Conservation (phyloP, 2,888 invertebrate species). For the Microdon myrmicae region DNA sequence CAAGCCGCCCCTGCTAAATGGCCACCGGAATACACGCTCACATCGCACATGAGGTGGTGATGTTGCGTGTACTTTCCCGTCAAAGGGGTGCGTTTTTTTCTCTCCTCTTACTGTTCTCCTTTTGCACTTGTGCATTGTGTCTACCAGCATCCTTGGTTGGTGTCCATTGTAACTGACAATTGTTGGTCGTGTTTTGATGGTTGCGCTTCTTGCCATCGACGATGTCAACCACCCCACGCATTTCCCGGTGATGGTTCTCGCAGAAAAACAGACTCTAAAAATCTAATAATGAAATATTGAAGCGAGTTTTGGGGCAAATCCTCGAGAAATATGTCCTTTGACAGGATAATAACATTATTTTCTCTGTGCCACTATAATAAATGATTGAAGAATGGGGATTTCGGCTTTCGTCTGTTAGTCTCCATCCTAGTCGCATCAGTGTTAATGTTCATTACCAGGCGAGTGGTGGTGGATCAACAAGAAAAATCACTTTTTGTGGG, state of each 20-base stretch:
- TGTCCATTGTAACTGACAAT: constrained; percentile 19
- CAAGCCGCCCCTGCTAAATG: constrained; percentile 43
- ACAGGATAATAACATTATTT: constrained; percentile 52
- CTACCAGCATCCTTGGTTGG: background rate
- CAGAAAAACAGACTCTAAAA: constrained; percentile 28
- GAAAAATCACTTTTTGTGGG: constrained; percentile 48
- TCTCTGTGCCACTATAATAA: constrained; percentile 47
- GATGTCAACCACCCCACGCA: constrained; percentile 1
- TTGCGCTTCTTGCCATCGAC: background rate
- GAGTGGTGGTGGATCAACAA: constrained; percentile 42
- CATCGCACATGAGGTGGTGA: constrained; percentile 37
- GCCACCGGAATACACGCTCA: constrained; percentile 43
- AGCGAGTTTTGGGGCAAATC: constrained; percentile 43
- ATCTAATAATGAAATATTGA: constrained; percentile 52
- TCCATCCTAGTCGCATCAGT: constrained; percentile 29
- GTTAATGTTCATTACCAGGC: constrained; percentile 50
- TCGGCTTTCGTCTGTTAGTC: constrained; percentile 10
- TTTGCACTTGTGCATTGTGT: constrained; percentile 38
- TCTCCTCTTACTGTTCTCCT: no score
- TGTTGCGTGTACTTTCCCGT: constrained; percentile 47
- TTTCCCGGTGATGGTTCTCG: no score
- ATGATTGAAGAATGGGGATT: constrained; percentile 48
- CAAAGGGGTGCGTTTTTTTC: constrained; percentile 52
- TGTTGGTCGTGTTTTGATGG: constrained; percentile 17
- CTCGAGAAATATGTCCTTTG: constrained; percentile 51